These are phyloP conservation scores for Spialia ferax DNA, from an alignment of 2,888 invertebrate species.

Conservation along the genomic window DNA sequence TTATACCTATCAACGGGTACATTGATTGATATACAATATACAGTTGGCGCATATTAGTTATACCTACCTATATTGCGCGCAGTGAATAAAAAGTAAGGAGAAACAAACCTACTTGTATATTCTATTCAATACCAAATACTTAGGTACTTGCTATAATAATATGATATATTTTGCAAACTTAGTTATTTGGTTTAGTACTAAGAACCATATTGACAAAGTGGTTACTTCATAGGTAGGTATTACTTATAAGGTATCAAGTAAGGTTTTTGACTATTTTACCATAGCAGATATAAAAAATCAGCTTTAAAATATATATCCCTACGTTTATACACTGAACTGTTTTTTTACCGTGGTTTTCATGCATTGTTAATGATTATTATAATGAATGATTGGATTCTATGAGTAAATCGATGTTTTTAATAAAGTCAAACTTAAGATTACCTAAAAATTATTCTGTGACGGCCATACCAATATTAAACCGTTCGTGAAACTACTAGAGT, in stretches of 20 bases:
- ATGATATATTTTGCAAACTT: too few relatives aligned
- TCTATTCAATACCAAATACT: too few relatives aligned
- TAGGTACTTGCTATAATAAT: too few relatives aligned
- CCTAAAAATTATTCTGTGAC: constrained; percentile 54
- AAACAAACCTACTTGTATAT: too few relatives aligned
- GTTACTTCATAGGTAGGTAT: neutral
- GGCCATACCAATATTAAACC: constrained; percentile 49
- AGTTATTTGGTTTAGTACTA: too few relatives aligned
- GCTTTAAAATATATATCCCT: constrained; percentile 9
- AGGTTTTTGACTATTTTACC: neutral
- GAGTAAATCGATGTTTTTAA: constrained; percentile 49
- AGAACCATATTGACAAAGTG: neutral
- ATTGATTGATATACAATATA: too few relatives aligned
- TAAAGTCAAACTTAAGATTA: constrained; percentile 60
- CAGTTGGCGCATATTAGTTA: too few relatives aligned
- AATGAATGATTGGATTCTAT: constrained; percentile 58
- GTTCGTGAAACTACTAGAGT: constrained; percentile 55
- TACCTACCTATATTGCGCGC: too few relatives aligned
- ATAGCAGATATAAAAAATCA: constrained; percentile 15
- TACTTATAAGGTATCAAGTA: neutral
- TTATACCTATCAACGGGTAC: too few relatives aligned
- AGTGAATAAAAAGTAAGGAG: too few relatives aligned
- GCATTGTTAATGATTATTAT: constrained; percentile 48
- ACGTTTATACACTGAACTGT: neutral
- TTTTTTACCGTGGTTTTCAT: constrained; percentile 53